Conservation (phyloP, 2,113 vertebrate species). For the Crocuta crocuta region DNA sequence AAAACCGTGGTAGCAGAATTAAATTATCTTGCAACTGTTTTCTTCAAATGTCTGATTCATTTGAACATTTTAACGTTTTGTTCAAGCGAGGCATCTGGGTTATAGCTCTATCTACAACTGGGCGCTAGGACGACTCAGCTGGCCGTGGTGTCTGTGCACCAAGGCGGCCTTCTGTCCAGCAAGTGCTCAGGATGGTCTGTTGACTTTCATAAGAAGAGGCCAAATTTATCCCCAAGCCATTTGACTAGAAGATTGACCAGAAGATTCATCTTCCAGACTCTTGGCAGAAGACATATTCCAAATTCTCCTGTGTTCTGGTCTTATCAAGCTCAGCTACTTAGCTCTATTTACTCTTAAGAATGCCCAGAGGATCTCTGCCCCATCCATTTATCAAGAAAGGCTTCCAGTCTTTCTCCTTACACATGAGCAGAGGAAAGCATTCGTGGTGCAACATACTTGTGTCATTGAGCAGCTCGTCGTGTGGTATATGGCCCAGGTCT, state of each 20-base stretch:
- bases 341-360: not conserved
- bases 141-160: no score
- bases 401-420: not conserved
- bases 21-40: slow-evolving; percentile 66
- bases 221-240: not conserved
- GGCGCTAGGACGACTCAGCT: not conserved
- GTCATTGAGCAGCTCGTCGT: not conserved
- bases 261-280: not conserved
- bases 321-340: slow-evolving; percentile 26
- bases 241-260: not conserved
- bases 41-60: slow-evolving; percentile 69
- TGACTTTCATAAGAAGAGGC: not conserved
- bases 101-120: not conserved
- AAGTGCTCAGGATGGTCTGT: not conserved
- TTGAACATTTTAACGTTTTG: slow-evolving; percentile 61
- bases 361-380: not conserved
- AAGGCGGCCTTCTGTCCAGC: not conserved
- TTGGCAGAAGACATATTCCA: not conserved
- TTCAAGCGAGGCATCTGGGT: slow-evolving; percentile 41
- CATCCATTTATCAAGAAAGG: not conserved
- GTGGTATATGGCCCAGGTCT: not conserved
- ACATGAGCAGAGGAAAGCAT: not conserved
- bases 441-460: not conserved
- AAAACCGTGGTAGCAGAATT: slow-evolving; percentile 56
- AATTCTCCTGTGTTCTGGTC: not conserved